Evolutionary conservation across 2,797 vertebrate genomes (phyloP).

Genomic region (Siniperca undulata): DNA sequence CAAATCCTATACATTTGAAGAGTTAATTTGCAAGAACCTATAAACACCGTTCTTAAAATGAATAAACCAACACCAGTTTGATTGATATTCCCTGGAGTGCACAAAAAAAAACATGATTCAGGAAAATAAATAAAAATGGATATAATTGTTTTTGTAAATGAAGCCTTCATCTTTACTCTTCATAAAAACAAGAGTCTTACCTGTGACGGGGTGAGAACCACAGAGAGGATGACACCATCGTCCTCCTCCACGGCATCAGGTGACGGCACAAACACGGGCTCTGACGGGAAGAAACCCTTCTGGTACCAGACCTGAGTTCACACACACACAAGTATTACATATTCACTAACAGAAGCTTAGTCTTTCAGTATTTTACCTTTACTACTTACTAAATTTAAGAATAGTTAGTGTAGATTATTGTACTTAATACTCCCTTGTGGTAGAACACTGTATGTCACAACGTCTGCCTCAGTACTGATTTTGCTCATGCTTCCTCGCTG

Average conservation of each 20-base stretch:
- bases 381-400: background rate
- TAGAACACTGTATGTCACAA: no score
- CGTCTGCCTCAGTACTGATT: background rate
- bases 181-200: conserved; percentile 73
- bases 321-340: background rate
- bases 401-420: background rate
- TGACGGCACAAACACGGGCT: conserved; percentile 92
- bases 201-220: conserved; percentile 90
- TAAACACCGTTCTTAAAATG: background rate
- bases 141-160: background rate
- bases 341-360: background rate
- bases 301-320: conserved; percentile 89
- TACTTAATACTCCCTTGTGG: background rate
- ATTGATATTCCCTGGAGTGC: no score
- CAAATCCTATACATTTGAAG: background rate
- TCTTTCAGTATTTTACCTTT: background rate
- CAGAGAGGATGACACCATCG: conserved; percentile 92
- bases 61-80: background rate
- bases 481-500: background rate
- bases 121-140: background rate
- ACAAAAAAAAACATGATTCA: background rate
- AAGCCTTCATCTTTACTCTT: background rate
- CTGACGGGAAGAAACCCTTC: conserved; percentile 92
- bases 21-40: background rate
- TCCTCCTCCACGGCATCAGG: conserved; percentile 90